phyloP scores from a whole-genome alignment of 2,888 invertebrate species.

The Charanyca ferruginea region DNA sequence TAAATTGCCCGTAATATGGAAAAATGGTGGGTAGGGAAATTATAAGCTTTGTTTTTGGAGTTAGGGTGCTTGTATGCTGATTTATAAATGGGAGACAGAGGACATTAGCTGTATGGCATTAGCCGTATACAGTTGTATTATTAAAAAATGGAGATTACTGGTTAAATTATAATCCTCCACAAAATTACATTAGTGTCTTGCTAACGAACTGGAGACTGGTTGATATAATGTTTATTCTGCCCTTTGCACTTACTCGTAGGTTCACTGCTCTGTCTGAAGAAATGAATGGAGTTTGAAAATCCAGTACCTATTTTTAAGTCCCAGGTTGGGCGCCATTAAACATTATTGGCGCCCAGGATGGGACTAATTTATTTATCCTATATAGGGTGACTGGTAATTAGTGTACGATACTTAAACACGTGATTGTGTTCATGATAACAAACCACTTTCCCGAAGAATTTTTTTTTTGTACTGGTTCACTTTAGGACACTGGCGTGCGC shows the following conservation, averaged over 20 bases:
- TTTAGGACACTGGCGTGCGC: too few species aligned
- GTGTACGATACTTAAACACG: too few species aligned
- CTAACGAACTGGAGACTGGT: background rate
- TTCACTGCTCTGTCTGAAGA: background rate
- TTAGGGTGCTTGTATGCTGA: conserved; percentile 36
- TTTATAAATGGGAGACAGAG: conserved; percentile 40
- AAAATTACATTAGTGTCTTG: conserved; percentile 16
- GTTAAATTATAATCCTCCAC: conserved; percentile 4
- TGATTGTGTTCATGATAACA: too few species aligned
- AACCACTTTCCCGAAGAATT: too few species aligned
- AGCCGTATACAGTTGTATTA: conserved; percentile 20
- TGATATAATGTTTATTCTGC: background rate
- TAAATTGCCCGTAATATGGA: conserved; percentile 29
- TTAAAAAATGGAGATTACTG: conserved; percentile 10
- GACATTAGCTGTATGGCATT: conserved; percentile 32
- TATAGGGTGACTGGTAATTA: too few species aligned
- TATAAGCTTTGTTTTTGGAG: conserved; percentile 47
- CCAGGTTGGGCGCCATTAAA: conserved; percentile 8
- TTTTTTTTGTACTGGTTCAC: too few species aligned
- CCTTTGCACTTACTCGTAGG: background rate
- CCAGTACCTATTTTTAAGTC: background rate
- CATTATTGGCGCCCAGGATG: conserved; percentile 13
- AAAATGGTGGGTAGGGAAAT: conserved; percentile 31
- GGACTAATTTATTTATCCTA: background rate
- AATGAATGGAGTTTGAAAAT: background rate